Percentiles rank a stretch among this genome's conserved stretches.
Conservation (phyloP, 1,140 invertebrate species). For the Zaprionus davidi region DNA sequence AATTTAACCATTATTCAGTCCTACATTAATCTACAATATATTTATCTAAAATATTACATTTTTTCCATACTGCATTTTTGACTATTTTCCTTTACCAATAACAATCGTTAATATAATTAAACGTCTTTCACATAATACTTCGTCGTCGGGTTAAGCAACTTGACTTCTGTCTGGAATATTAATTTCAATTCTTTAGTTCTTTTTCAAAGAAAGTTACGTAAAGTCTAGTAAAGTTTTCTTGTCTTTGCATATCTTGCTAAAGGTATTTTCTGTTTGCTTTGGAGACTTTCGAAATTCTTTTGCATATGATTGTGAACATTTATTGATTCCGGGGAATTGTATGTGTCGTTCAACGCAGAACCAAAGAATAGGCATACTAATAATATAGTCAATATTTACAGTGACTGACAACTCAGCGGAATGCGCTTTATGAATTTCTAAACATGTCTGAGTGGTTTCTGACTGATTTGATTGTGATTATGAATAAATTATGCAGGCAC, state of each 20-base stretch:
- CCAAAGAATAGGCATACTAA: not conserved
- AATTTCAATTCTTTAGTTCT: not conserved
- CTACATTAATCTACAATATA: no score
- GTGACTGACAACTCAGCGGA: conserved; percentile 8
- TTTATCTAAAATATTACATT: not conserved
- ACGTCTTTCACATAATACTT: no score
- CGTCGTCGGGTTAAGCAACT: not conserved
- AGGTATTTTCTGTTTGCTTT: conserved; percentile 12
- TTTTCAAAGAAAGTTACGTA: conserved; percentile 20
- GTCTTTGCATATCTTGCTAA: not conserved
- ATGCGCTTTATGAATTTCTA: conserved; percentile 59
- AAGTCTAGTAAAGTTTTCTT: conserved; percentile 9
- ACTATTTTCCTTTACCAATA: not conserved
- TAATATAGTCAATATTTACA: conserved; percentile 13
- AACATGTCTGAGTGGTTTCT: conserved; percentile 38
- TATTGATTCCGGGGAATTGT: conserved; percentile 41
- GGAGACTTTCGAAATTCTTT: conserved; percentile 50
- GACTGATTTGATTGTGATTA: conserved; percentile 36
- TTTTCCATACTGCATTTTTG: not conserved
- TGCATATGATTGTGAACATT: conserved; percentile 36
- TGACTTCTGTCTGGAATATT: conserved; percentile 4
- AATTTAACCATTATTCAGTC: no score
- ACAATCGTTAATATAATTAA: not conserved
- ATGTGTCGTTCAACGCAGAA: conserved; percentile 6
- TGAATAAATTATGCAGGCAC: conserved; percentile 53